These are phyloP conservation scores for Acanthurus leucopareius DNA, from an alignment of 2,797 vertebrate species.

Conservation along the genomic window DNA sequence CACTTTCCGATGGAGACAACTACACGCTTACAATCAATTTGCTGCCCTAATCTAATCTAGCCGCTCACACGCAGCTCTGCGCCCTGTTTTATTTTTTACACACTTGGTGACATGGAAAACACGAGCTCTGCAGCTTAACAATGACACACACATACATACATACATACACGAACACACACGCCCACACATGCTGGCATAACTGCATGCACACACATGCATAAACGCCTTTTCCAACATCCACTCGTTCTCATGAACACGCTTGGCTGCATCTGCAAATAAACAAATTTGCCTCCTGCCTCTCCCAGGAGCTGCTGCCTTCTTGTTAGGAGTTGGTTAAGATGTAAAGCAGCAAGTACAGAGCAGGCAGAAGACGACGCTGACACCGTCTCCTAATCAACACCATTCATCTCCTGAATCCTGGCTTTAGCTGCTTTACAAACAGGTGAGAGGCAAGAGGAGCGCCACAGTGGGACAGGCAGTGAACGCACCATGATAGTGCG, in stretches of 20 bases:
- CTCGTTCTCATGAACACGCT: conserved; percentile 51
- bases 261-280: conserved; percentile 59
- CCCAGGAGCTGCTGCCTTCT: conserved; percentile 43
- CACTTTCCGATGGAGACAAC: conserved; percentile 78
- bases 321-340: conserved; percentile 49
- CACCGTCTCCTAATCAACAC: conserved; percentile 68
- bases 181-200: conserved; percentile 38
- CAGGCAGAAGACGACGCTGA: conserved; percentile 42
- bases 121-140: conserved; percentile 57
- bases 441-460: conserved; percentile 42
- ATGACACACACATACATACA: conserved; percentile 31
- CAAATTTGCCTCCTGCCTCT: conserved; percentile 48
- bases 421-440: conserved; percentile 48
- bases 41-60: conserved; percentile 75
- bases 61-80: conserved; percentile 54
- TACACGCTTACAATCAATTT: conserved; percentile 83
- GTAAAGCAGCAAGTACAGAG: conserved; percentile 35
- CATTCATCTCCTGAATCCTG: conserved; percentile 54
- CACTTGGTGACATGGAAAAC: conserved; percentile 68
- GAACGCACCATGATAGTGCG: conserved; percentile 4
- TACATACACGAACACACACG: conserved; percentile 19
- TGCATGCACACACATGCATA: conserved; percentile 38
- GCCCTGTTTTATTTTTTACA: conserved; percentile 51
- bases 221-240: conserved; percentile 33
- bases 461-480: conserved; percentile 7